A percentile compares a stretch with the other conserved stretches of the same genome.
These are phyloP conservation scores for Drosophila subpulchrella DNA, from an alignment of 1,140 invertebrate genomes.

Conservation along the genomic window DNA sequence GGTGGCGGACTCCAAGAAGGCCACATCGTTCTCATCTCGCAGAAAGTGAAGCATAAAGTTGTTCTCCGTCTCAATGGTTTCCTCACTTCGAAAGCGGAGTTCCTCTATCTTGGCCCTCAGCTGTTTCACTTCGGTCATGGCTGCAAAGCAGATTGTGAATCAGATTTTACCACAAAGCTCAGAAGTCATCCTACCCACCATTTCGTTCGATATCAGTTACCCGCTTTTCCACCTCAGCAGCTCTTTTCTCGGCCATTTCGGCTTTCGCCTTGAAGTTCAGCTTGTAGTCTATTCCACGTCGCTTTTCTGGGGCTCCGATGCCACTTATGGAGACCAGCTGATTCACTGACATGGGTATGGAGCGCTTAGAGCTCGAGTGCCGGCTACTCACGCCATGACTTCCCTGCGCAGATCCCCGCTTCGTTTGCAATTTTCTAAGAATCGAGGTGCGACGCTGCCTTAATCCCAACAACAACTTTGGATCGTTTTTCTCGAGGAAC, in stretches of 20 bases:
- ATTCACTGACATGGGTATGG: constrained; percentile 44
- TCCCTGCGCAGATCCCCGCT: background rate
- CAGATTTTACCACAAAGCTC: background rate
- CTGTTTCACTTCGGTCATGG: constrained; percentile 67
- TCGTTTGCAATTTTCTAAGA: constrained; percentile 31
- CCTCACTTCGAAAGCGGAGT: constrained; percentile 61
- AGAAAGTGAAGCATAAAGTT: constrained; percentile 77
- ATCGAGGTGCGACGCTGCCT: constrained; percentile 65
- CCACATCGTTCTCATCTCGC: constrained; percentile 62
- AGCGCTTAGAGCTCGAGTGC: constrained; percentile 60
- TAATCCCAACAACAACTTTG: constrained; percentile 68
- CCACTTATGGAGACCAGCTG: constrained; percentile 15
- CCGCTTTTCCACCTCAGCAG: constrained; percentile 67
- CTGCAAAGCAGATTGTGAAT: constrained; percentile 20
- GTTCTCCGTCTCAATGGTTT: constrained; percentile 75
- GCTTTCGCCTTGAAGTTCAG: constrained; percentile 74
- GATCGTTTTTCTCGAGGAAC: constrained; percentile 81
- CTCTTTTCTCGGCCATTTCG: constrained; percentile 74
- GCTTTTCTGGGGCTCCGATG: constrained; percentile 12
- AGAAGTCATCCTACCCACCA: constrained; percentile 23
- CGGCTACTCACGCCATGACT: constrained; percentile 35
- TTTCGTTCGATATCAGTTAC: constrained; percentile 70
- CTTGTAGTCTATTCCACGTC: constrained; percentile 52
- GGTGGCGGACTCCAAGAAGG: constrained; percentile 64
- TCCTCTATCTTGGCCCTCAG: constrained; percentile 77